Base-by-base conservation (phyloP, 2,113 vertebrate genomes). In the Eulacestoma nigropectus region DNA sequence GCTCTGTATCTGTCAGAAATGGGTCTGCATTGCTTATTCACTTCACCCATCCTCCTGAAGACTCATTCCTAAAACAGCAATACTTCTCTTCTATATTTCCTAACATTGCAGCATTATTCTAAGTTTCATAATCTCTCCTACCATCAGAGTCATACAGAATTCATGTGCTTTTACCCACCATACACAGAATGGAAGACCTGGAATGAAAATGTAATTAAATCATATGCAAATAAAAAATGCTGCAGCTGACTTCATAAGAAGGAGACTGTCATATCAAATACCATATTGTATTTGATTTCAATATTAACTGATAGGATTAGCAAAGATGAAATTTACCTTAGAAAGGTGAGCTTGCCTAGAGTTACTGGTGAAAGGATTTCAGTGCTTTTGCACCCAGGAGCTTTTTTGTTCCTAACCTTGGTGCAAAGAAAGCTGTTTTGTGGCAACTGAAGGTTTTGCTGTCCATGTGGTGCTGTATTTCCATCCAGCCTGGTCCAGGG, bases 321-420 rank as follows among this genome's bases (percentile, higher is more conserved):
- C 85, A 93, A 95, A 95, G 96, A 97, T 98, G 96, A 96, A 97
- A 97, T 98, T 97, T 98, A 96, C 96, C 94, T 97, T 97, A 87
- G 90, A 93, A 97, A 95, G 95, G 84, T 92, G 95, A 97, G 80
- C 74, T 52, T 95, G 84, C 78, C 89, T 91, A 87, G 91, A 92
- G 84, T 97, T 70, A 83, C 62, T 77, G 29, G 79, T 89, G 68
- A 87, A 93, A 91, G 41, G 50, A 85, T 89, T 84, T 87, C 65
- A 88, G 33, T 64, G 52, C 37, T 72, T 92, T 91, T 95, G 37
- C 35, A 85, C 19, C 52, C 44, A 56, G 57, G 82, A 87, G 74
- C 16, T 59, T 75, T 95, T 76, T 89, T 82, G 9, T 44, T 78
- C 52, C 52, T 72, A 32, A 59, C 32, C 39, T 64, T 47, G 33